These are phyloP conservation scores for Mechanitis mazaeus DNA, from an alignment of 2,888 invertebrate genomes.

Conservation along the genomic window DNA sequence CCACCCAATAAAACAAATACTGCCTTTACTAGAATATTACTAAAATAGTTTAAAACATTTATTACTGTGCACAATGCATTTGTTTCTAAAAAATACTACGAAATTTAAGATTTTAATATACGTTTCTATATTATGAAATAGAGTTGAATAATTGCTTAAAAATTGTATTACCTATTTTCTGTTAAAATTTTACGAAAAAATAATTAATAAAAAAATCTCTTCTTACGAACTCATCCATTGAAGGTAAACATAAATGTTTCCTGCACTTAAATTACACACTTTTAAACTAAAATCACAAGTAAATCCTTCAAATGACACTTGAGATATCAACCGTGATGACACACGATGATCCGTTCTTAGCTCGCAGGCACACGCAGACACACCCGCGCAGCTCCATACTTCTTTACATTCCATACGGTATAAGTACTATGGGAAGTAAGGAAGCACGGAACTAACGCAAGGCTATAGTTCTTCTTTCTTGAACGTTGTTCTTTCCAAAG, in stretches of 20 bases:
- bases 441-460: conserved; percentile 93
- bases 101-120: too few relatives aligned
- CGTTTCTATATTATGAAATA: too few relatives aligned
- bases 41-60: conserved; percentile 11
- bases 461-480: conserved; percentile 61
- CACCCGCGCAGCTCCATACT: conserved; percentile 89
- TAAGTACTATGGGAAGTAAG: conserved; percentile 95
- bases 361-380: conserved; percentile 39
- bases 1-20: conserved; percentile 56
- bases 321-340: conserved; percentile 9
- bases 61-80: too few relatives aligned
- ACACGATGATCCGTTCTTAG: conserved; percentile 31
- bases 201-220: conserved; percentile 10
- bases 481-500: conserved; percentile 31
- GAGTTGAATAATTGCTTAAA: too few relatives aligned
- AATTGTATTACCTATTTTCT: neutral
- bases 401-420: conserved; percentile 98
- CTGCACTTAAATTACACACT: conserved; percentile 21
- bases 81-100: too few relatives aligned
- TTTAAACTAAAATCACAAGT: conserved; percentile 20
- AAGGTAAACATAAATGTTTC: conserved; percentile 9
- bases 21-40: conserved; percentile 19
- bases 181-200: conserved; percentile 13
- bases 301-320: conserved; percentile 22
- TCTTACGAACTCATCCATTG: conserved; percentile 22